These are phyloP conservation scores for Drosophila diplacantha DNA, from an alignment of 2,888 invertebrate species.

Conservation along the genomic window DNA sequence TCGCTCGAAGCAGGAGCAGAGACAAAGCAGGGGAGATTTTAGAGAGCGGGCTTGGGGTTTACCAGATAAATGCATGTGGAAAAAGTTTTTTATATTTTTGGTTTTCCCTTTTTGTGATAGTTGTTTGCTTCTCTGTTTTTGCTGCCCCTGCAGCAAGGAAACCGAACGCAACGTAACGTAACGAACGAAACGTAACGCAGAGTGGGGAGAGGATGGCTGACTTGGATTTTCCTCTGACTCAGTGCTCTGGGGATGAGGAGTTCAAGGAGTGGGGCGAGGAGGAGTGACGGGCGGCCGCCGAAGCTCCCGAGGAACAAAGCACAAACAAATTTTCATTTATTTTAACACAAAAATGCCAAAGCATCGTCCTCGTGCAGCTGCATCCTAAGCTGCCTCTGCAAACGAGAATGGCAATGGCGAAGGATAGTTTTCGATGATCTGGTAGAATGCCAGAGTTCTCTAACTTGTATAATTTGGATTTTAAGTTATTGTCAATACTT, in stretches of 20 bases:
- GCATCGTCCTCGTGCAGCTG: conserved; percentile 43
- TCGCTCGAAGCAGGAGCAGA: conserved; percentile 12
- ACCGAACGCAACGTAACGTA: conserved; percentile 45
- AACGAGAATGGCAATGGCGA: conserved; percentile 32
- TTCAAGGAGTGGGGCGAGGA: conserved; percentile 1
- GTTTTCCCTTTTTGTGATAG: neutral
- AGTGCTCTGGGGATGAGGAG: conserved; percentile 8
- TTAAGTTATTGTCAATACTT: neutral
- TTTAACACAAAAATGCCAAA: conserved; percentile 72
- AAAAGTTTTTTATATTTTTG: conserved; percentile 48
- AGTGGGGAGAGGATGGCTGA: conserved; percentile 43
- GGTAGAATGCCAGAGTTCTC: conserved; percentile 11
- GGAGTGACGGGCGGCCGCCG: conserved; percentile 8
- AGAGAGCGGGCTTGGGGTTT: conserved; percentile 6
- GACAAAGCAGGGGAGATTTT: neutral
- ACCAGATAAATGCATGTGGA: conserved; percentile 69
- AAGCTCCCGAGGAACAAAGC: conserved; percentile 55
- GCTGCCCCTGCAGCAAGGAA: conserved; percentile 21
- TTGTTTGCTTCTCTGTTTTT: conserved; percentile 15
- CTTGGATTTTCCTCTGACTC: conserved; percentile 37
- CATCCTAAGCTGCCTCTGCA: conserved; percentile 49
- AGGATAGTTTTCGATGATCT: conserved; percentile 7
- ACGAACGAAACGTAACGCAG: conserved; percentile 55
- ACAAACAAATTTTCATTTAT: conserved; percentile 71
- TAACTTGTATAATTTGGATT: neutral